Conservation (phyloP, 2,797 vertebrate genomes). For the Sphenopsis melanotis region DNA sequence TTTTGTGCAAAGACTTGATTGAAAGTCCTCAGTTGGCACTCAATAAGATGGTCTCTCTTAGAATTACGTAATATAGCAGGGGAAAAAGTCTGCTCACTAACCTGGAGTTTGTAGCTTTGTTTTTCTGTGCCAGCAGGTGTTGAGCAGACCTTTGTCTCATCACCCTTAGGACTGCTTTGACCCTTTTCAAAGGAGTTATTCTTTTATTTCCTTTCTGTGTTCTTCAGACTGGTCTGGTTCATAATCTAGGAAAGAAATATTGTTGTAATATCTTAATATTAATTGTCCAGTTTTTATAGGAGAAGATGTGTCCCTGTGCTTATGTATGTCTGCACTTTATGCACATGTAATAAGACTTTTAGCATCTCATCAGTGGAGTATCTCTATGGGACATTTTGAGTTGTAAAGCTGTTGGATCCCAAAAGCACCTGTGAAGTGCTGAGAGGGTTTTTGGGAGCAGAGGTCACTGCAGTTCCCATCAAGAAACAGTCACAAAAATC, state of each 20-base stretch:
- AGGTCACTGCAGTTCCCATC: neutral
- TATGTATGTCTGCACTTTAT: neutral
- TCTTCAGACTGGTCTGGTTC: neutral
- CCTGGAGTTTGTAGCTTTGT: neutral
- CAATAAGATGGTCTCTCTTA: neutral
- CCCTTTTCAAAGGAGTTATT: neutral
- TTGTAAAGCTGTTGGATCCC: neutral
- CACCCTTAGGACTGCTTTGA: neutral
- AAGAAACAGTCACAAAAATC: neutral
- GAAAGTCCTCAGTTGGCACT: neutral
- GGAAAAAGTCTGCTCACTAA: fast-evolving
- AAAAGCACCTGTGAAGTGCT: neutral
- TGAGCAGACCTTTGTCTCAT: neutral
- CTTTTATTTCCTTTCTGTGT: neutral
- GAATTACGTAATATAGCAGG: neutral
- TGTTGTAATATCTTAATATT: neutral
- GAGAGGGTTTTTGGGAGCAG: neutral
- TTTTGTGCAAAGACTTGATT: slow-evolving; percentile 3
- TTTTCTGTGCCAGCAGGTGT: neutral
- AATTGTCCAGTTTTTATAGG: neutral
- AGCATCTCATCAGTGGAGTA: neutral
- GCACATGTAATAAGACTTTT: neutral
- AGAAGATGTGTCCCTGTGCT: neutral
- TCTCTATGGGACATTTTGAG: neutral
- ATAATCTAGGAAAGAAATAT: neutral